Evolutionary conservation across 2,113 vertebrate species (phyloP), one percentile per base, ranked within the genome.

Genomic region (Paraplagusia blochii): DNA sequence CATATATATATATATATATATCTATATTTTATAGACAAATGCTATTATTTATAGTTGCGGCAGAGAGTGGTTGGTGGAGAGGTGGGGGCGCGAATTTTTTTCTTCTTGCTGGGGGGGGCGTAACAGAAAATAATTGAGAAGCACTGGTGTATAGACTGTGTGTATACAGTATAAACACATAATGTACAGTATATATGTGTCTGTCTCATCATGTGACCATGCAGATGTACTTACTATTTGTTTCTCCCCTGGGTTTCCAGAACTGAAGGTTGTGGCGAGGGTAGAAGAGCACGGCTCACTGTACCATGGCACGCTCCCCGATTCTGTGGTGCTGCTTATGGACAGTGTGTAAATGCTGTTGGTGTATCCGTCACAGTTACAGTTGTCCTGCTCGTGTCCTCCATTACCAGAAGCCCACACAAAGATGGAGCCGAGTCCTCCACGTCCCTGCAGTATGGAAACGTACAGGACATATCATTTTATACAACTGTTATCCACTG

Each of bases 311-410:
- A 98, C 96, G 0, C 91, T 95, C 61, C 97, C 96, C 0, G 92
- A 87, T 88, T 98, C 94, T 0, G 95, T 98, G 86, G 94, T 95
- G 78, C 97, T 99, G 92, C 97, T 98, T 88, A 99, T 98, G 87
- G 97, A 99, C 74, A 99, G 90, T 0, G 96, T 99, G 90, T 97
- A 97, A 84, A 99, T 99, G 88, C 95, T 98, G 90, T 99, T 98
- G 87, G 97, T 99, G 91, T 99, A 99, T 83, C 97, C 97, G 0
- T 99, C 97, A 7, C 97, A 99, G 91, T 99, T 98, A 77, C 97
- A 99, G 91, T 92, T 99, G 93, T 99, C 97, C 3, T 93, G 92
- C 62, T 98, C 95, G 0, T 94, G 91, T 59, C 97, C 97, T 19
- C 97, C 97, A 0, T 99, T 99, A 15, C 97, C 97, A 0, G 97